These are phyloP conservation scores for Bergia sp. DNA, from an alignment of 92 coral and sea anemone species.

Conservation along the genomic window DNA sequence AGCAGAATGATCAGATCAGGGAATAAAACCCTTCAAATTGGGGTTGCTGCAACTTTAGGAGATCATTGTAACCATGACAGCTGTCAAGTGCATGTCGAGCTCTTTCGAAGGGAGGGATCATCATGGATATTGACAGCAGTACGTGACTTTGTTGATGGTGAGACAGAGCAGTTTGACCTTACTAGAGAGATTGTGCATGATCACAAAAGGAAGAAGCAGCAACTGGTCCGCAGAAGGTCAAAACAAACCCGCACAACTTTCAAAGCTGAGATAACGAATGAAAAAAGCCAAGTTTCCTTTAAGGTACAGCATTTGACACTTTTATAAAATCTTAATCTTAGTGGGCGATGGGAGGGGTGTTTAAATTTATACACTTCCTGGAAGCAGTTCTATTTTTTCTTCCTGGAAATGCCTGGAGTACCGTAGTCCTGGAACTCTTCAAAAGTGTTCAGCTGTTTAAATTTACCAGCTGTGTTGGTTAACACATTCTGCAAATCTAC, in stretches of 20 bases:
- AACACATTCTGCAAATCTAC: no score
- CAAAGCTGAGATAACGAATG: conserved; percentile 59
- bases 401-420: no score
- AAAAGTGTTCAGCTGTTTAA: no score
- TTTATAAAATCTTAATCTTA: no score
- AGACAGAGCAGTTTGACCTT: conserved; percentile 43
- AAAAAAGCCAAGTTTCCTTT: conserved; percentile 39
- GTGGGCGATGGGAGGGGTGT: no score
- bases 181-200: conserved; percentile 32
- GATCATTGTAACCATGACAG: conserved; percentile 47
- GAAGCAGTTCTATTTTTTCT: no score
- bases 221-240: background rate
- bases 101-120: conserved; percentile 52
- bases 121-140: conserved; percentile 58
- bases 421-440: no score
- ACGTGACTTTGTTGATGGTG: conserved; percentile 49
- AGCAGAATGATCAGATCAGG: conserved; percentile 56
- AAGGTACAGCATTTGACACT: conserved; percentile 36
- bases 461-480: no score
- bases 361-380: no score
- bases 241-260: conserved; percentile 47
- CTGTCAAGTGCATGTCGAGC: conserved; percentile 51
- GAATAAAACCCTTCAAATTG: conserved; percentile 53
- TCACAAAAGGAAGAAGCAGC: background rate
- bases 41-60: conserved; percentile 57